phyloP scores from a whole-genome alignment of 1,140 invertebrate species.

The Bombus sibiricus region DNA sequence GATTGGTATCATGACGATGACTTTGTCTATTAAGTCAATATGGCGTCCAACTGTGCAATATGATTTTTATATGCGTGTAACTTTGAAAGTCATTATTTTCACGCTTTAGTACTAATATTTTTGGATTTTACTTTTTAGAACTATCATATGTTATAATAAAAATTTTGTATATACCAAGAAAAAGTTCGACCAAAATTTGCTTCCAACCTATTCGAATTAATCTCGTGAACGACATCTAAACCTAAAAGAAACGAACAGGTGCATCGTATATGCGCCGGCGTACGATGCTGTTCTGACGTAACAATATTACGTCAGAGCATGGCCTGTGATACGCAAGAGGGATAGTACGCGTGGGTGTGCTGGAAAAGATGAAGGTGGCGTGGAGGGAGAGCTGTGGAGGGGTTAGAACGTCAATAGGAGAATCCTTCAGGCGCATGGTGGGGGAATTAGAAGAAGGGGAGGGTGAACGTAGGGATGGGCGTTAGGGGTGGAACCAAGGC shows the following conservation, averaged over 20 bases:
- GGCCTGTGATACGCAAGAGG: conserved; percentile 30
- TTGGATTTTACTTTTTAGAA: not conserved
- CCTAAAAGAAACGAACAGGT: not conserved
- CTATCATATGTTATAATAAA: not conserved
- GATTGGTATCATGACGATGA: too few relatives aligned
- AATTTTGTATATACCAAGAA: not conserved
- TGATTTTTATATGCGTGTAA: not conserved
- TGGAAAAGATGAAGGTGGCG: not conserved
- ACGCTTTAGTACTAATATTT: not conserved
- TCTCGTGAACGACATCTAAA: not conserved
- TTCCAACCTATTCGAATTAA: not conserved
- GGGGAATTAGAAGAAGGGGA: not conserved
- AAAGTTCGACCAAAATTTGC: not conserved
- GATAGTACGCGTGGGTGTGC: conserved; percentile 56
- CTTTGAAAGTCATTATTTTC: not conserved
- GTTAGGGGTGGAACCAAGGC: not conserved
- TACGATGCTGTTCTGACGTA: conserved; percentile 49
- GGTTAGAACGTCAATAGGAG: conserved; percentile 63
- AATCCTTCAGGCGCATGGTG: conserved; percentile 41
- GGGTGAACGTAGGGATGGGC: not conserved
- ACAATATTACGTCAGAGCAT: conserved; percentile 51
- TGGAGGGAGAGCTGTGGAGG: not conserved
- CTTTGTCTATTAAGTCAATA: too few relatives aligned
- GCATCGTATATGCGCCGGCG: conserved; percentile 35
- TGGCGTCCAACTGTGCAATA: too few relatives aligned